Conservation (phyloP, 23 tunicate species). For the Phallusia fumigata region DNA sequence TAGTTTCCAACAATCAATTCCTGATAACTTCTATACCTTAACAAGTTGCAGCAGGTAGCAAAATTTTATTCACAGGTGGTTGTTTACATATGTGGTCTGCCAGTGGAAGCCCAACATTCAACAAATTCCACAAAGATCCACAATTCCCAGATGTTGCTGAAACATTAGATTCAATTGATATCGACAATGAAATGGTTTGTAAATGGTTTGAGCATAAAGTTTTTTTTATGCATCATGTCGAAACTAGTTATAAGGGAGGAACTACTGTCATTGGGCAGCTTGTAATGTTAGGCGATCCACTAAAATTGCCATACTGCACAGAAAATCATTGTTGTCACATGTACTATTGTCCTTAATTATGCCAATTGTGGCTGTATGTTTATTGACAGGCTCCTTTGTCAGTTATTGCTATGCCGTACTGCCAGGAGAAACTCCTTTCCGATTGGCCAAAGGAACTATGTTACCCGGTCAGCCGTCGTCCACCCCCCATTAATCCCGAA, state of each 20-base stretch:
- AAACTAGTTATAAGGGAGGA: too few relatives aligned
- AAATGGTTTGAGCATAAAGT: neutral
- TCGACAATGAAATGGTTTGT: constrained; percentile 56
- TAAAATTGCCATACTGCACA: too few relatives aligned
- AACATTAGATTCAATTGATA: constrained; percentile 32
- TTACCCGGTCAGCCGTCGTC: constrained; percentile 75
- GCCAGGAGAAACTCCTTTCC: constrained; percentile 64
- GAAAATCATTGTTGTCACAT: too few relatives aligned
- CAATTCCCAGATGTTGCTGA: constrained; percentile 52
- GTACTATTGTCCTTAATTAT: too few relatives aligned
- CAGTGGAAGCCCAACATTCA: constrained; percentile 64
- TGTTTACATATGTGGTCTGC: constrained; percentile 84
- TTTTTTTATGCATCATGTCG: neutral
- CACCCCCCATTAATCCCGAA: constrained; percentile 87
- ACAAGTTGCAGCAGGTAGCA: too few relatives aligned
- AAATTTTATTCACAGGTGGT: constrained; percentile 35
- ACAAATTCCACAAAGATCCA: constrained; percentile 60
- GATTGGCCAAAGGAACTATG: constrained; percentile 83
- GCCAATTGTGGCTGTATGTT: too few relatives aligned
- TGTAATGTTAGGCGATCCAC: too few relatives aligned
- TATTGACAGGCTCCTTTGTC: constrained; percentile 57
- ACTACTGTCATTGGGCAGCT: too few relatives aligned
- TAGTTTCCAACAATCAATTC: too few relatives aligned
- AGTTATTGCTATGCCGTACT: constrained; percentile 63
- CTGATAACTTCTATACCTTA: too few relatives aligned